Evolutionary conservation across 2,113 vertebrate genomes (phyloP).

Genomic region (Peromyscus maniculatus): DNA sequence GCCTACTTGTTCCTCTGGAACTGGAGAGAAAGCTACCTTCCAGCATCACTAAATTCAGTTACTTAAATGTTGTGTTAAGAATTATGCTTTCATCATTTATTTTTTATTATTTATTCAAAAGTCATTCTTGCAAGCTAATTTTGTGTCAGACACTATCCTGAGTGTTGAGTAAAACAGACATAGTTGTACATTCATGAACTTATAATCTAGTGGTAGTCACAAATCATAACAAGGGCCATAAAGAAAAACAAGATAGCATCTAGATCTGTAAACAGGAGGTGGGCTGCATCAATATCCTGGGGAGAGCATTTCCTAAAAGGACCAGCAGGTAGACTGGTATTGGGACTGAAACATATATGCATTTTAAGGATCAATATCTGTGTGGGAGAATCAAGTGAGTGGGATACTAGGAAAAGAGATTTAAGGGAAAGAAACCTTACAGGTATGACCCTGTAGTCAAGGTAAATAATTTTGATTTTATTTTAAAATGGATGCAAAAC

Average conservation of each 20-base stretch:
- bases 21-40: not conserved
- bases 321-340: too few species aligned
- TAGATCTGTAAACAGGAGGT: too few species aligned
- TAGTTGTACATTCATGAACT: not conserved
- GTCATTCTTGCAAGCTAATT: not conserved
- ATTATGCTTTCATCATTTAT: not conserved
- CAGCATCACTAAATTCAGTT: not conserved
- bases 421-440: not conserved
- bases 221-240: not conserved
- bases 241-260: not conserved
- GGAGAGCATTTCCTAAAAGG: not conserved
- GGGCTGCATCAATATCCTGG: fast-evolving
- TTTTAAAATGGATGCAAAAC: not conserved
- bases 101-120: not conserved
- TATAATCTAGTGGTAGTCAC: not conserved
- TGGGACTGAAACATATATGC: not conserved
- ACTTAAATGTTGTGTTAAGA: not conserved
- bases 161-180: not conserved
- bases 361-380: not conserved
- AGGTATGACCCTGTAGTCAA: not conserved
- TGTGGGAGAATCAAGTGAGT: not conserved
- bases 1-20: not conserved
- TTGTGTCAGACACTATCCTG: not conserved
- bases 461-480: not conserved
- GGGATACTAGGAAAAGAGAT: not conserved